These are phyloP conservation scores for Regulus satrapa DNA, from an alignment of 2,113 vertebrate genomes.

Conservation along the genomic window DNA sequence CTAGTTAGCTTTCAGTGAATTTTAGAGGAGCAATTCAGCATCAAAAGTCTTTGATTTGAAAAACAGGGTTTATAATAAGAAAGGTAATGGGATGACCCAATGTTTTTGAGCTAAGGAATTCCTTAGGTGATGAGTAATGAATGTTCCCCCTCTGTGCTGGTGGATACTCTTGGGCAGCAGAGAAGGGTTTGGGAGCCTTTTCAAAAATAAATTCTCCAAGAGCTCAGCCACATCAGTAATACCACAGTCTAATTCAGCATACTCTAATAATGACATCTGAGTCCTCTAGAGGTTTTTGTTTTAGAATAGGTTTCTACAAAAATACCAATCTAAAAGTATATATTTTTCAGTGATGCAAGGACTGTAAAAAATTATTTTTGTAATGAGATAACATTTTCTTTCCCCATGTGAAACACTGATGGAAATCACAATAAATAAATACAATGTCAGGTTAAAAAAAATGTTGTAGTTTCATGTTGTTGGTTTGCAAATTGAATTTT, in stretches of 20 bases:
- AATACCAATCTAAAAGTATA: not conserved
- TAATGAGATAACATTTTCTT: slow-evolving; percentile 16
- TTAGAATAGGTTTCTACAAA: slow-evolving; percentile 4
- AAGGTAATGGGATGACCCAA: not conserved
- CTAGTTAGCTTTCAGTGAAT: not conserved
- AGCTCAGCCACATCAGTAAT: not conserved
- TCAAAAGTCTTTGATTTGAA: not conserved
- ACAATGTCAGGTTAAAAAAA: slow-evolving; percentile 75
- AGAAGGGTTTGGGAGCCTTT: not conserved
- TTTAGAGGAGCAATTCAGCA: not conserved
- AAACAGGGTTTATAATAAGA: not conserved
- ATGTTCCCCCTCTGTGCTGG: not conserved
- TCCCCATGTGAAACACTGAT: slow-evolving; percentile 23
- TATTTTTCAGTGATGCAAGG: not conserved
- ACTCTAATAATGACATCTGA: not conserved
- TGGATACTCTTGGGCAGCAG: not conserved
- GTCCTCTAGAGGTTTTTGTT: not conserved
- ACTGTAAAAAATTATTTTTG: slow-evolving; percentile 4
- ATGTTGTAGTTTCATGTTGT: slow-evolving; percentile 83
- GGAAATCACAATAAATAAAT: slow-evolving; percentile 73
- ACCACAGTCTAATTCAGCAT: not conserved
- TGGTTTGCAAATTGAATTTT: slow-evolving; percentile 85
- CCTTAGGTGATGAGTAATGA: too few relatives aligned
- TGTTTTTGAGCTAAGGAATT: not conserved
- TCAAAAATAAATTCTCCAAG: not conserved